These are phyloP conservation scores for Pogonomyrmex barbatus DNA, from an alignment of 1,140 invertebrate genomes.

Conservation along the genomic window DNA sequence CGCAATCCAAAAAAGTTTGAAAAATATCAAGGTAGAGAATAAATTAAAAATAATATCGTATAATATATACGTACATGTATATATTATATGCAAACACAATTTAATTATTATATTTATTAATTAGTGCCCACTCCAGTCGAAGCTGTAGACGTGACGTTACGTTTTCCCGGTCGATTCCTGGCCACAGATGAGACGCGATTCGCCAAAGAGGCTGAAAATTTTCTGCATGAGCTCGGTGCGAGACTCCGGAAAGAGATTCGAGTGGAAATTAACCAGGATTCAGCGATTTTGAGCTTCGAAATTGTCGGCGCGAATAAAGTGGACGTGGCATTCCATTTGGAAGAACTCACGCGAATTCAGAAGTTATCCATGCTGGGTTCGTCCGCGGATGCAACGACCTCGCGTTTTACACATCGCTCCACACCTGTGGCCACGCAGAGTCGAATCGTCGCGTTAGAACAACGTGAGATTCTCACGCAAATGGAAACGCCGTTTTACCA, in stretches of 20 bases:
- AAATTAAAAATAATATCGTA: no score
- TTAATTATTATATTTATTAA: conserved; percentile 8
- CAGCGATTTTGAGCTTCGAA: conserved; percentile 87
- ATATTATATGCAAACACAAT: background rate
- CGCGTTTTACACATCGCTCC: conserved; percentile 88
- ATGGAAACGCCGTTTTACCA: conserved; percentile 90
- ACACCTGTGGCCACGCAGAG: conserved; percentile 83
- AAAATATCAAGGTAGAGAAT: no score
- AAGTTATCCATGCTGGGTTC: conserved; percentile 85
- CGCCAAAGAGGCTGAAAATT: conserved; percentile 85
- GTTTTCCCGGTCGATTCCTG: conserved; percentile 87
- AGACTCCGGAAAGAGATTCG: conserved; percentile 86
- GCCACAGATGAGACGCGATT: conserved; percentile 86
- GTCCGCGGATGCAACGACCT: conserved; percentile 89
- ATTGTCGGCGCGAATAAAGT: conserved; percentile 89
- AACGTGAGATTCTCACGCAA: conserved; percentile 90
- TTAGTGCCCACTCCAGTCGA: conserved; percentile 88
- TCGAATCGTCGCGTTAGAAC: conserved; percentile 87
- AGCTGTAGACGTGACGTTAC: conserved; percentile 88
- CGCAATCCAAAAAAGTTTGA: no score
- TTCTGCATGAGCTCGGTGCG: conserved; percentile 86
- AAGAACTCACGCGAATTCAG: conserved; percentile 87
- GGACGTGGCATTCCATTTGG: conserved; percentile 89
- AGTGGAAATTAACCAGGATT: conserved; percentile 87
- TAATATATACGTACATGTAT: background rate